phyloP scores from a whole-genome alignment of 2,888 invertebrate species.

The Oscheius sp. region DNA sequence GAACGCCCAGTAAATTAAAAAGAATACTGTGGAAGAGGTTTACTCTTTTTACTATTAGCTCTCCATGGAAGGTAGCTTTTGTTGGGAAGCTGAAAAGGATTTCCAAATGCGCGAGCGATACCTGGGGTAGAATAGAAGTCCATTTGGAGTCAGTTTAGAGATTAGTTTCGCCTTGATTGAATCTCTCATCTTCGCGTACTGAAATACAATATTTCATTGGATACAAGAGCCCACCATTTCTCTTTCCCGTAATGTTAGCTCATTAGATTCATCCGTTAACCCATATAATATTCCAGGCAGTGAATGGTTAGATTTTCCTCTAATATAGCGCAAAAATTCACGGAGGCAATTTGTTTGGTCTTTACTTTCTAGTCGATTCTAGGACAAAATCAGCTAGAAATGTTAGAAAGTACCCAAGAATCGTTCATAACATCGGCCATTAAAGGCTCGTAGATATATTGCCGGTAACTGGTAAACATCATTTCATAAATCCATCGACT shows the following conservation, averaged over 20 bases:
- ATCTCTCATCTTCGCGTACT: not conserved
- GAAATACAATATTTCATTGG: not conserved
- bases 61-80: conserved; percentile 75
- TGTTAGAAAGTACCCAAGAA: conserved; percentile 12
- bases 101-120: not conserved
- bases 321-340: not conserved
- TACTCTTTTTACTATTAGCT: conserved; percentile 57
- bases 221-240: no score
- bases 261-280: conserved; percentile 9
- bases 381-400: not conserved
- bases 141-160: not conserved
- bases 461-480: conserved; percentile 12
- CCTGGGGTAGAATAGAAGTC: conserved; percentile 25
- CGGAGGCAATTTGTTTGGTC: conserved; percentile 15
- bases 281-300: conserved; percentile 22
- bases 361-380: conserved; percentile 12
- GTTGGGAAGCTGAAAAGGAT: conserved; percentile 66
- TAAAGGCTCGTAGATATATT: conserved; percentile 16
- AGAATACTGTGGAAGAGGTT: conserved; percentile 75
- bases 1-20: conserved; percentile 75
- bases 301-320: conserved; percentile 4
- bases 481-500: conserved; percentile 1
- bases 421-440: conserved; percentile 32
- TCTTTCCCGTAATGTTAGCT: not conserved
- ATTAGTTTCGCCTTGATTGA: not conserved